Percentiles rank a stretch among this genome's conserved stretches.
Conservation (phyloP, 2,113 vertebrate genomes). For the Noctilio leporinus region DNA sequence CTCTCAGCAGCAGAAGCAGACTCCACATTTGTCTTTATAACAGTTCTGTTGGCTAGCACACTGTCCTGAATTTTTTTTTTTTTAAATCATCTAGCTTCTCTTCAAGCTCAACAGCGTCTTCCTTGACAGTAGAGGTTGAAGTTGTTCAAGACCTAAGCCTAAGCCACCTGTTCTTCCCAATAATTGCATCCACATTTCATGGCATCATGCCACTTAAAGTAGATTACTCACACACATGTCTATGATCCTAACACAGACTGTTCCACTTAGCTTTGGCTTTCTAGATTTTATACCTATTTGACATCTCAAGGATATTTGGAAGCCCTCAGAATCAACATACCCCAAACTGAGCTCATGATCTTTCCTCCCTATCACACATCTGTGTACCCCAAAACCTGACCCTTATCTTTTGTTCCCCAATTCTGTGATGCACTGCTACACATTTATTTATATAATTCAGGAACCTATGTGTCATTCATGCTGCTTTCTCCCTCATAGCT, state of each 20-base stretch:
- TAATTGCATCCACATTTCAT: neutral
- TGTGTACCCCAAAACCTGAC: neutral
- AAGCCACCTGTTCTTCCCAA: neutral
- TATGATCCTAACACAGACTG: neutral
- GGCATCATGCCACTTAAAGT: neutral
- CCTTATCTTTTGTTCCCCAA: neutral
- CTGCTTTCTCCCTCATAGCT: neutral
- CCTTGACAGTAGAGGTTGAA: neutral
- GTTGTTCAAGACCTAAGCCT: neutral
- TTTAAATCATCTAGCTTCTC: neutral
- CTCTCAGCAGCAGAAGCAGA: neutral
- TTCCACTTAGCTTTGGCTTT: neutral
- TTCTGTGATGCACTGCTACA: neutral
- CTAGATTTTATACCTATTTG: neutral
- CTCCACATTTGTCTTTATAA: neutral
- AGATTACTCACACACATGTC: neutral
- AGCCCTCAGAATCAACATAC: neutral
- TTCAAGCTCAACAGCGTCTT: neutral
- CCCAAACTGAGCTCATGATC: neutral
- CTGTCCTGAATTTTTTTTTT: neutral
- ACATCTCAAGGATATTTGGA: neutral
- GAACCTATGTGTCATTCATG: neutral
- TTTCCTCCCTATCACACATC: neutral
- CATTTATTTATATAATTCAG: neutral
- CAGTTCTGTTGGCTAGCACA: neutral